Evolutionary conservation across 2,113 vertebrate species (phyloP), one percentile per base, ranked within the genome.

Genomic region (Rhinoderma darwinii): DNA sequence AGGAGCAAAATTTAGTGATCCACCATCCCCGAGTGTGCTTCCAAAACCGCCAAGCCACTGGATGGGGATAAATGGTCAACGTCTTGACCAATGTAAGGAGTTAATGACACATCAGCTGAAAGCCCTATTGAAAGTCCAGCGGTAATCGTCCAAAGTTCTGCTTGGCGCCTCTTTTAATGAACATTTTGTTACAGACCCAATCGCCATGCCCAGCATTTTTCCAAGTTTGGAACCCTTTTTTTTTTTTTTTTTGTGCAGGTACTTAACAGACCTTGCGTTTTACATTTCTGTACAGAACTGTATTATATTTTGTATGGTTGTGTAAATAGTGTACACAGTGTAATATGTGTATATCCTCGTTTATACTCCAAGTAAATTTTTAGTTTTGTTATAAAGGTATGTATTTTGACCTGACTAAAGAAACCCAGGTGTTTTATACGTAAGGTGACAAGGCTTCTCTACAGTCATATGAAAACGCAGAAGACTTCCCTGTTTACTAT

Each of bases 381-480:
- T 98, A 97, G 96, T 98, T 98, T 98, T 98, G 96, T 97, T 97
- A 98, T 96, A 94, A 96, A 96, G 95, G 92, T 94, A 94, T 94
- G 92, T 96, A 94, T 94, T 95, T 94, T 95, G 91, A 90, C 93
- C 93, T 95, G 92, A 94, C 92, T 89, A 90, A 85, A 63, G 94
- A 70, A 70, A 70, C 66, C 93, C 92, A 94, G 93, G 91, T 93
- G 92, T 93, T 94, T 93, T 95, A 92, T 93, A 92, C 93, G 93
- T 88, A 51, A 78, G 56, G 43, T 78, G n/a, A 68, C 44, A 68
- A 68, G 47, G 30, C 89, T 86, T 92, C 90, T 92, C 91, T 91
- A 88, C 88, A 92, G 90, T 90, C 89, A 92, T 92, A 93, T 93
- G 76, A 91, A 89, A 41, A 18, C 66, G 92, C 82, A 84, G 81